Evolutionary conservation across 2,888 invertebrate species (phyloP).

Genomic region (Cancer borealis): DNA sequence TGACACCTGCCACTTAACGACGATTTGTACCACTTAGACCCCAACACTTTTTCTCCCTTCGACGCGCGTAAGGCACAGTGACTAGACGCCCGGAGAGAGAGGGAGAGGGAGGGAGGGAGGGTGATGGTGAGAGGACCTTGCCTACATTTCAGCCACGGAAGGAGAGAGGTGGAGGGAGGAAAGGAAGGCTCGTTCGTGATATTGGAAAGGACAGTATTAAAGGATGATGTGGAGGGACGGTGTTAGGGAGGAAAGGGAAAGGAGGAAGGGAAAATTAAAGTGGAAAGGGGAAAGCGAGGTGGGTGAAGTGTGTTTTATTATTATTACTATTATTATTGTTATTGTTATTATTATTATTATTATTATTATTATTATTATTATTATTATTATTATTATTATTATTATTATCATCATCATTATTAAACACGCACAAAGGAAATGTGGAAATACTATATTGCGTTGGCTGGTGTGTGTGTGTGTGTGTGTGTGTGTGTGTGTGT

Average conservation of each 20-base stretch:
- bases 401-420: background rate
- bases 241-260: background rate
- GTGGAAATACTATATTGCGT: background rate
- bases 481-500: background rate
- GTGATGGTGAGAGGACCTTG: background rate
- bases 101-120: background rate
- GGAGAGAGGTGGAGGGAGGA: background rate
- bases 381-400: background rate
- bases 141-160: background rate
- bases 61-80: slow-evolving; percentile 24
- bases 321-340: background rate
- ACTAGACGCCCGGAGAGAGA: background rate
- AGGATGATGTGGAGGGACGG: background rate
- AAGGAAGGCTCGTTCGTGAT: background rate
- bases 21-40: slow-evolving; percentile 34
- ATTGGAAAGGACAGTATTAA: slow-evolving; percentile 9
- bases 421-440: background rate
- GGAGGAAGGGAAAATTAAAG: background rate
- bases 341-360: slow-evolving; percentile 5
- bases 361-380: background rate
- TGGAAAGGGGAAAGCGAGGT: background rate
- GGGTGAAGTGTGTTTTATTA: background rate
- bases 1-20: slow-evolving; percentile 33
- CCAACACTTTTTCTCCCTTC: slow-evolving; percentile 17
- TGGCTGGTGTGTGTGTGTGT: background rate